These are phyloP conservation scores for Drosophila biarmipes DNA, from an alignment of 1,140 invertebrate genomes.

Conservation along the genomic window DNA sequence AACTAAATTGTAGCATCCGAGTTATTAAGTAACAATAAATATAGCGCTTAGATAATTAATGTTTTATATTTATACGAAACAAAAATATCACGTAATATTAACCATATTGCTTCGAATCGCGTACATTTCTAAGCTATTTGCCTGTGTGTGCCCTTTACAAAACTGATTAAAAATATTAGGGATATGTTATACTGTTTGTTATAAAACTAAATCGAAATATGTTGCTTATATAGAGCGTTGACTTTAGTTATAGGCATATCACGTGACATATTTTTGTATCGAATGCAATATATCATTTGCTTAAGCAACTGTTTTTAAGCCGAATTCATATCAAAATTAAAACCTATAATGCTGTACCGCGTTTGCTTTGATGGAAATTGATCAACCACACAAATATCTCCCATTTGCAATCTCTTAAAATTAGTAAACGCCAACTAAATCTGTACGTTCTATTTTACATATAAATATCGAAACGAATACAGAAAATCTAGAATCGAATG, in stretches of 20 bases:
- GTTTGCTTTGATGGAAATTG: slow-evolving; percentile 48
- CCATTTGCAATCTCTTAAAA: slow-evolving; percentile 69
- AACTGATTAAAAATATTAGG: slow-evolving; percentile 43
- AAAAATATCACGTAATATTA: slow-evolving; percentile 50
- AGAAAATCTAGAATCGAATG: slow-evolving; percentile 45
- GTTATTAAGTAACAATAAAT: slow-evolving; percentile 27
- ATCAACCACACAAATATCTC: slow-evolving; percentile 51
- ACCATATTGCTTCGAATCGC: slow-evolving; percentile 42
- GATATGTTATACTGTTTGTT: slow-evolving; percentile 47
- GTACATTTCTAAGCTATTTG: slow-evolving; percentile 33
- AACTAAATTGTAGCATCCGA: slow-evolving; percentile 51
- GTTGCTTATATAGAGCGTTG: slow-evolving; percentile 64
- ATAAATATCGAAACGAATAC: slow-evolving; percentile 40
- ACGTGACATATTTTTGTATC: slow-evolving; percentile 67
- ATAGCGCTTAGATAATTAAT: slow-evolving; percentile 46
- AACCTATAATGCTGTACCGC: slow-evolving; percentile 35
- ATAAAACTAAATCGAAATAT: slow-evolving; percentile 41
- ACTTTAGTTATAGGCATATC: slow-evolving; percentile 79
- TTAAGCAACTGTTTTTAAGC: slow-evolving; percentile 38
- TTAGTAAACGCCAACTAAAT: slow-evolving; percentile 53
- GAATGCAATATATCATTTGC: slow-evolving; percentile 64
- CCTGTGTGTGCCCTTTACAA: slow-evolving; percentile 40
- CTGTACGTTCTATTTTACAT: slow-evolving; percentile 62
- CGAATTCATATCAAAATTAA: slow-evolving; percentile 66
- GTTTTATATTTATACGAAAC: slow-evolving; percentile 66